Conservation (phyloP, 2,113 vertebrate genomes). For the Orycteropus afer region DNA sequence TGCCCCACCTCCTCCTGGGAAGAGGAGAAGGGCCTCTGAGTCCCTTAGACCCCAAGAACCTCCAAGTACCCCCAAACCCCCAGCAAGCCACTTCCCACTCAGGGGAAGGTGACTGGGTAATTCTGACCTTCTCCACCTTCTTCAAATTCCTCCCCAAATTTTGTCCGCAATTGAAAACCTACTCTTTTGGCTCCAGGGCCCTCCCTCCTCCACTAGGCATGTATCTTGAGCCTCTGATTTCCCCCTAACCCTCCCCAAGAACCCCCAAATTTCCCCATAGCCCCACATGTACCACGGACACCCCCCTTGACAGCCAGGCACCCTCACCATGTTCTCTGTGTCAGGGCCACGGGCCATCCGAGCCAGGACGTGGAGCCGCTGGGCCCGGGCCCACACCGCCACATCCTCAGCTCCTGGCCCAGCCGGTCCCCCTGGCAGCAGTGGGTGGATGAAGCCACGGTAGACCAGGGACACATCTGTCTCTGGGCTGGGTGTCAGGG, state of each 20-base stretch:
- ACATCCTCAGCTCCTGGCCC: conserved; percentile 88
- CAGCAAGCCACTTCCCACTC: background rate
- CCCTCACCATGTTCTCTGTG: conserved; percentile 89
- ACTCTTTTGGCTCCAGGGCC: background rate
- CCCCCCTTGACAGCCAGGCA: background rate
- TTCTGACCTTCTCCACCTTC: background rate
- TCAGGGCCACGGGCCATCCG: conserved; percentile 89
- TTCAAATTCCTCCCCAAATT: background rate
- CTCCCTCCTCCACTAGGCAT: background rate
- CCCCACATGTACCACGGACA: background rate
- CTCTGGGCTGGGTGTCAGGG: conserved; percentile 92
- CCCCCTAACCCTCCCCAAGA: background rate
- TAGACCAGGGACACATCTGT: conserved; percentile 93
- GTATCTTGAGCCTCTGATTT: background rate
- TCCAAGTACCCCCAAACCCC: background rate
- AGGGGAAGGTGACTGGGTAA: background rate
- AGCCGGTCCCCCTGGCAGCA: conserved; percentile 86
- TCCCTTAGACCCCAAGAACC: background rate
- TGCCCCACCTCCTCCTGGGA: conserved; percentile 91
- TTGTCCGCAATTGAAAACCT: background rate
- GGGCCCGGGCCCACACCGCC: conserved; percentile 92
- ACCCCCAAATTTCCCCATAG: background rate
- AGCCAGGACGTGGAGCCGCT: conserved; percentile 92
- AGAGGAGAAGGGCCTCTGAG: background rate
- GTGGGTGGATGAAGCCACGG: conserved; percentile 93